Conservation (phyloP, 2,888 invertebrate species). For the Drosophila paranaensis region DNA sequence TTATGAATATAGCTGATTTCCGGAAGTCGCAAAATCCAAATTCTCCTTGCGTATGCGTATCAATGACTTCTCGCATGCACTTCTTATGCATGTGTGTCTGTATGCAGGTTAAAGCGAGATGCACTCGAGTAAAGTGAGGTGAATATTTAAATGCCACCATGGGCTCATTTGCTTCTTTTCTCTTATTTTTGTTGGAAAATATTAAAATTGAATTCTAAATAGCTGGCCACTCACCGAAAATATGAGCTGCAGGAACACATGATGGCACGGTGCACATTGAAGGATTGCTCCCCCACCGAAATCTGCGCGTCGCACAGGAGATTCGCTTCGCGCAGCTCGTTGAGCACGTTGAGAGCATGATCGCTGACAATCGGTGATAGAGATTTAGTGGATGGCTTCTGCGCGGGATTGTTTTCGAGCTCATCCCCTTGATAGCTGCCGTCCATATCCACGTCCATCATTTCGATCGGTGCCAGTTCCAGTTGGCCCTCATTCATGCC, state of each 20-base stretch:
- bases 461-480: conserved; percentile 29
- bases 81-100: no score
- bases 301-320: conserved; percentile 95
- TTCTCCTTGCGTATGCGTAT: no score
- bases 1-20: no score
- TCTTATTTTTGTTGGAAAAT: neutral
- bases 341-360: conserved; percentile 93
- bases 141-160: neutral
- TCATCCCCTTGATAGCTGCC: conserved; percentile 33
- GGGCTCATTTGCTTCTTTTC: neutral
- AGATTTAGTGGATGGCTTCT: conserved; percentile 53
- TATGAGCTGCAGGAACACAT: conserved; percentile 95
- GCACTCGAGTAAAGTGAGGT: neutral
- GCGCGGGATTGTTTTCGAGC: conserved; percentile 23
- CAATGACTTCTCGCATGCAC: no score
- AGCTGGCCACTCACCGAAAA: conserved; percentile 88
- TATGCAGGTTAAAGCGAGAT: neutral
- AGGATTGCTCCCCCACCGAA: conserved; percentile 92
- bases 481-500: conserved; percentile 64
- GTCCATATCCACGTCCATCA: conserved; percentile 50
- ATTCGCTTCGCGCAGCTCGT: conserved; percentile 92
- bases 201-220: neutral
- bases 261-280: conserved; percentile 94
- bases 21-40: no score
- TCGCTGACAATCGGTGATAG: conserved; percentile 89